These are phyloP conservation scores for Zelleria hepariella DNA, from an alignment of 2,888 invertebrate genomes.

Conservation along the genomic window DNA sequence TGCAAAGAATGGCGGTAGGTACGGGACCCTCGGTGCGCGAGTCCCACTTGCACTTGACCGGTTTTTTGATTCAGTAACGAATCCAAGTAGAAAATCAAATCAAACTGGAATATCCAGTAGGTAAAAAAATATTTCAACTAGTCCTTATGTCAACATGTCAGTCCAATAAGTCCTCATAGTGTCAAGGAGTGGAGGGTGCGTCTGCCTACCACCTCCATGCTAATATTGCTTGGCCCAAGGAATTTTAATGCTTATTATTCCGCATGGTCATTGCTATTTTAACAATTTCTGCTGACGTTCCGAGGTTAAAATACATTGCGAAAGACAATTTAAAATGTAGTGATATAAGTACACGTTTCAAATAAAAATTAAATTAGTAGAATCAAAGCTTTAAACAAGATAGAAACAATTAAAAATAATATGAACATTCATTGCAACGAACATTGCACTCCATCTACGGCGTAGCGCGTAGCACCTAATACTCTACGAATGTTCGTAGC, in stretches of 20 bases:
- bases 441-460: background rate
- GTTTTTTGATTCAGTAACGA: too few relatives aligned
- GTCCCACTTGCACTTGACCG: too few relatives aligned
- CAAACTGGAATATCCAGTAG: too few relatives aligned
- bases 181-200: background rate
- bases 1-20: too few relatives aligned
- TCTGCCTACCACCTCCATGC: conserved; percentile 13
- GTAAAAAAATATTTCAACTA: too few relatives aligned
- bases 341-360: background rate
- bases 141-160: too few relatives aligned
- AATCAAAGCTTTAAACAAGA: background rate
- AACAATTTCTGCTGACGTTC: conserved; percentile 44
- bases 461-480: background rate
- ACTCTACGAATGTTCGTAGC: background rate
- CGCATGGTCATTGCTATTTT: conserved; percentile 64
- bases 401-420: background rate
- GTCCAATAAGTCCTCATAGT: background rate
- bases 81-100: too few relatives aligned
- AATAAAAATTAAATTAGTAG: background rate
- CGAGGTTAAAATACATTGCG: conserved; percentile 21
- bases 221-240: conserved; percentile 44
- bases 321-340: conserved; percentile 11
- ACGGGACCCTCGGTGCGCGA: too few relatives aligned
- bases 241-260: conserved; percentile 63
- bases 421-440: background rate